Evolutionary conservation across 2,888 invertebrate genomes (phyloP).

Genomic region (Rhingia campestris): DNA sequence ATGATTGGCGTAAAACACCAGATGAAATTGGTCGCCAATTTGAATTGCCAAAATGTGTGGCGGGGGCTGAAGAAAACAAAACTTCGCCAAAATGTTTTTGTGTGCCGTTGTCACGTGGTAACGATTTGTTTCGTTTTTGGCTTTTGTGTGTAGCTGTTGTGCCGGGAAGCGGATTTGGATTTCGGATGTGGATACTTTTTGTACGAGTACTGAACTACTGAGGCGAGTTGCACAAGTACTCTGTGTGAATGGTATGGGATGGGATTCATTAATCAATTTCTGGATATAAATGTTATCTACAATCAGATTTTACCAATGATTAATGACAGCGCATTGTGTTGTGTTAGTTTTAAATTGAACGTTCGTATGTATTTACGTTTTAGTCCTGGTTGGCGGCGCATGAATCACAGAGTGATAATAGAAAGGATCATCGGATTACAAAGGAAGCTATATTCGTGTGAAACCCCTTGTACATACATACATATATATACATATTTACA

Average conservation of each 20-base stretch:
- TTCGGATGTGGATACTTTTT: constrained; percentile 48
- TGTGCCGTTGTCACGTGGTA: constrained; percentile 55
- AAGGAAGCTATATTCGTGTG: constrained; percentile 35
- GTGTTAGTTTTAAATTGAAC: constrained; percentile 66
- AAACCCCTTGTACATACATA: background rate
- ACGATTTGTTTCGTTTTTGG: constrained; percentile 71
- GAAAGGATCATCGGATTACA: constrained; percentile 71
- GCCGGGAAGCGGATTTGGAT: constrained; percentile 47
- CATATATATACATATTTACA: too few relatives aligned
- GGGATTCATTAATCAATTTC: constrained; percentile 70
- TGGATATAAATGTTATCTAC: constrained; percentile 81
- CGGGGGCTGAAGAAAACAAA: constrained; percentile 55
- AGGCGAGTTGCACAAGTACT: constrained; percentile 28
- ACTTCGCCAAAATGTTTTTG: constrained; percentile 62
- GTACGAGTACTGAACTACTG: background rate
- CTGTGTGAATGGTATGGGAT: constrained; percentile 27
- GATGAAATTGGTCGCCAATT: constrained; percentile 72
- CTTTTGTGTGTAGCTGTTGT: constrained; percentile 16
- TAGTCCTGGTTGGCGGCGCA: constrained; percentile 21
- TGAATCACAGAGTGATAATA: constrained; percentile 69
- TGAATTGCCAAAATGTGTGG: constrained; percentile 51
- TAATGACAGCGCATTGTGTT: constrained; percentile 69
- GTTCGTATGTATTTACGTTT: background rate
- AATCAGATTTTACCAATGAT: constrained; percentile 77
- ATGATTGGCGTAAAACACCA: constrained; percentile 74